Percentiles rank a stretch among this genome's conserved stretches.
These are phyloP conservation scores for Nomada hirtipes DNA, from an alignment of 2,888 invertebrate genomes.

Conservation along the genomic window DNA sequence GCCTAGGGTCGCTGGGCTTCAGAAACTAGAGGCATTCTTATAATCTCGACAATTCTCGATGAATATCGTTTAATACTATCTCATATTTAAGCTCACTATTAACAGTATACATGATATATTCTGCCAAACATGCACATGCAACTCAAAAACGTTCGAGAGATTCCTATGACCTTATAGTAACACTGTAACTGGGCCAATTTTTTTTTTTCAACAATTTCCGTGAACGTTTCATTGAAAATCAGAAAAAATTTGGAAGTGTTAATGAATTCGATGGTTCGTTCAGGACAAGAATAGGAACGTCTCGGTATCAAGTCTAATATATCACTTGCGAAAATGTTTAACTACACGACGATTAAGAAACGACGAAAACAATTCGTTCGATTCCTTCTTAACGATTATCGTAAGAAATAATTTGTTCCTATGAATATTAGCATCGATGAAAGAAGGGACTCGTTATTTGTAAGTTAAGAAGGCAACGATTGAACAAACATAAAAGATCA, in stretches of 20 bases:
- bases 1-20: slow-evolving; percentile 32
- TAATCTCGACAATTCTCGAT: slow-evolving; percentile 51
- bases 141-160: slow-evolving; percentile 74
- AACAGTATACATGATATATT: slow-evolving; percentile 82
- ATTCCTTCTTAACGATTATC: slow-evolving; percentile 50
- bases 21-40: slow-evolving; percentile 50
- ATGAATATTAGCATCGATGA: neutral
- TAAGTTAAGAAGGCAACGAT: slow-evolving; percentile 55
- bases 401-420: neutral
- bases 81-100: slow-evolving; percentile 84
- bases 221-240: neutral
- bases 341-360: slow-evolving; percentile 61
- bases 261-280: slow-evolving; percentile 56
- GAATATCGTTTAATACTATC: slow-evolving; percentile 65
- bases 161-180: slow-evolving; percentile 63
- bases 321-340: slow-evolving; percentile 51
- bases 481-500: slow-evolving; percentile 52
- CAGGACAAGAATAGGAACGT: slow-evolving; percentile 61
- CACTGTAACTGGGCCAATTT: slow-evolving; percentile 16
- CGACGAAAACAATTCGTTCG: slow-evolving; percentile 54
- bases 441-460: neutral
- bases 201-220: slow-evolving; percentile 1
- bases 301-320: slow-evolving; percentile 56
- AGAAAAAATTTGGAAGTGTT: slow-evolving; percentile 19
- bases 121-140: slow-evolving; percentile 78